These are phyloP conservation scores for Strongylocentrotus purpuratus DNA, from an alignment of 35 echinoderm and acorn worm species.

Conservation along the genomic window DNA sequence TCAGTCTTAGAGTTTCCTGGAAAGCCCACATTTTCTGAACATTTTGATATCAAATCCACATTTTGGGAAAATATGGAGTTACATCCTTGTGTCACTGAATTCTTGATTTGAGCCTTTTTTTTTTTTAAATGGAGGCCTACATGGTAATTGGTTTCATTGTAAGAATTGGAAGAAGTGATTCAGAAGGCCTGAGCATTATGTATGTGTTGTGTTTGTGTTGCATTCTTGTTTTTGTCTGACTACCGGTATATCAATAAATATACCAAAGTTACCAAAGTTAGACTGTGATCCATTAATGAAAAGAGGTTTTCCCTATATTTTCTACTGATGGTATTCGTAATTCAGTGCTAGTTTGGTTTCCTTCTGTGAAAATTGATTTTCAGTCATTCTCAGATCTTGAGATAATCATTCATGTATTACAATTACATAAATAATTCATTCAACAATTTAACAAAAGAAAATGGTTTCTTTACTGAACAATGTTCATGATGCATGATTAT, in stretches of 20 bases:
- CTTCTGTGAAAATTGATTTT: background rate
- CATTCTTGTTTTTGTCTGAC: background rate
- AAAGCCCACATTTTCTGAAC: too few relatives aligned
- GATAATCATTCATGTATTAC: background rate
- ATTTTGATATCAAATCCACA: too few relatives aligned
- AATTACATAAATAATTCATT: background rate
- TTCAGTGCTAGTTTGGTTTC: too few relatives aligned
- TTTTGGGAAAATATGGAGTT: too few relatives aligned
- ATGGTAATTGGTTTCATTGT: background rate
- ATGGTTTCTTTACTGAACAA: background rate
- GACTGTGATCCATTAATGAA: too few relatives aligned
- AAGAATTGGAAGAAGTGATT: background rate
- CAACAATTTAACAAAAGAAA: background rate
- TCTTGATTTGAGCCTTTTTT: background rate
- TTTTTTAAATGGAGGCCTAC: background rate
- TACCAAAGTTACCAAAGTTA: background rate
- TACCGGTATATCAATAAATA: background rate
- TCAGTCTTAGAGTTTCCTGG: too few relatives aligned
- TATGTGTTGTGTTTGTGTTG: background rate
- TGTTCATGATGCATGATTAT: background rate
- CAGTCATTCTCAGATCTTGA: background rate
- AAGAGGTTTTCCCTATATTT: too few relatives aligned
- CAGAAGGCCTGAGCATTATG: background rate
- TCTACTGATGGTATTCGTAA: too few relatives aligned
- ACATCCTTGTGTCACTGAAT: too few relatives aligned